phyloP scores from a whole-genome alignment of 2,113 vertebrate species.

The Coptodon rendalli region DNA sequence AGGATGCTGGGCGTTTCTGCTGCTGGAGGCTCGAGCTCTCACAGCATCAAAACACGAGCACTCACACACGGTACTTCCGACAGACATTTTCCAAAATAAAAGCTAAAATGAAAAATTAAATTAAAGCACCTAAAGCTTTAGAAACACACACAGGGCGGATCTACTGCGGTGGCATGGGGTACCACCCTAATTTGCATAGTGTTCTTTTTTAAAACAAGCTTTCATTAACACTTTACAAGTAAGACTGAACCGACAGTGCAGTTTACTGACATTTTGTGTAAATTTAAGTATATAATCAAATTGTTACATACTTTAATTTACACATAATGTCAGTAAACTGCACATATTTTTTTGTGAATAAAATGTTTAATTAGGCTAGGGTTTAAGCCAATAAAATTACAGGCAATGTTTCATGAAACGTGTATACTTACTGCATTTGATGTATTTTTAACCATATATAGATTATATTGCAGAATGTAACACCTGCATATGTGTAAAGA shows the following conservation, averaged over 20 bases:
- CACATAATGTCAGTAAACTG: not conserved
- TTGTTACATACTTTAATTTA: not conserved
- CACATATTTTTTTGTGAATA: not conserved
- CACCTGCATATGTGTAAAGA: not conserved
- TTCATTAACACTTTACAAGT: accelerated
- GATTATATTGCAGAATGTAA: not conserved
- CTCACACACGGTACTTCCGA: not conserved
- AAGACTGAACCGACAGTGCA: not conserved
- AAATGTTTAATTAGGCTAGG: not conserved
- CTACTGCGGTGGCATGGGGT: not conserved
- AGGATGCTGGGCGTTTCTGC: conserved; percentile 50
- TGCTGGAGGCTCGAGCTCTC: not conserved
- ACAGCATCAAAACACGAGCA: not conserved
- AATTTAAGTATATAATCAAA: not conserved
- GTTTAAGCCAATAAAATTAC: not conserved
- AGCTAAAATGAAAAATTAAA: not conserved
- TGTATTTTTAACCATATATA: not conserved
- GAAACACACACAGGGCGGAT: not conserved
- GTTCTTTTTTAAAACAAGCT: accelerated
- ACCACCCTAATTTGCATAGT: accelerated
- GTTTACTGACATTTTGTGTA: not conserved
- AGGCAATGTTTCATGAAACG: not conserved
- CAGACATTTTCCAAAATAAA: not conserved
- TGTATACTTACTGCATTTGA: not conserved
- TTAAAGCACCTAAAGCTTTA: not conserved